Evolutionary conservation across 2,113 vertebrate species (phyloP), one percentile per base, ranked within the genome.

Genomic region (Gracilinanus agilis): DNA sequence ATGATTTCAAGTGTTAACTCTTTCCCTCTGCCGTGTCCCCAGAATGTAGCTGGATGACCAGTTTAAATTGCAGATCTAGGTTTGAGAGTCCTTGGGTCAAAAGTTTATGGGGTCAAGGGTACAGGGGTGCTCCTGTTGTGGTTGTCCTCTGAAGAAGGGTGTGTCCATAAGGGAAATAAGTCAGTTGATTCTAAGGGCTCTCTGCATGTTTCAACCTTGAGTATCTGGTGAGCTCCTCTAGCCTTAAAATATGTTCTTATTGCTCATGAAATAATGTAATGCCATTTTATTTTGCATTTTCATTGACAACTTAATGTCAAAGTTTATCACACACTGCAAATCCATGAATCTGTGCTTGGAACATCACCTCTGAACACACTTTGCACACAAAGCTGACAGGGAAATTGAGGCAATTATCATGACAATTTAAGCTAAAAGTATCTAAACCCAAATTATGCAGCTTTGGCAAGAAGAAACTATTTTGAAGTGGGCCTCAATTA

Each of bases 11-110:
- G 90, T 91, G 88, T 96, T 95, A 96, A 97, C 96, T 97, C 91
- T 97, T 94, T 98, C 96, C 97, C 92, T 95, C 96, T 96, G 89
- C 96, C 97, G 94, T 95, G 96, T 90, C 92, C 96, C 93, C 94
- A 98, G 97, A 96, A 98, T 98, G 94, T 97, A 97, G 96, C 93
- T 97, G 94, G 97, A 98, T 97, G 96, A 90, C 97, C 94, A 55
- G 49, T 34, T 97, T 96, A 5, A 0, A 97, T 90, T 97, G 94
- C 93, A 95, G 94, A 92, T 98, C 97, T 96, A 96, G 94, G 96
- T 97, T 92, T 90, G 95, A 97, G 97, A 97, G 96, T 97, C 97
- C 96, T 93, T 75, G 97, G 95, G 96, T 98, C 96, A 98, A 96
- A 95, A 97, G 94, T 96, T 98, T 96, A 96, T 89, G 90, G 96